phyloP scores from a whole-genome alignment of 2,113 vertebrate genomes.

The Aleadryas rufinucha region DNA sequence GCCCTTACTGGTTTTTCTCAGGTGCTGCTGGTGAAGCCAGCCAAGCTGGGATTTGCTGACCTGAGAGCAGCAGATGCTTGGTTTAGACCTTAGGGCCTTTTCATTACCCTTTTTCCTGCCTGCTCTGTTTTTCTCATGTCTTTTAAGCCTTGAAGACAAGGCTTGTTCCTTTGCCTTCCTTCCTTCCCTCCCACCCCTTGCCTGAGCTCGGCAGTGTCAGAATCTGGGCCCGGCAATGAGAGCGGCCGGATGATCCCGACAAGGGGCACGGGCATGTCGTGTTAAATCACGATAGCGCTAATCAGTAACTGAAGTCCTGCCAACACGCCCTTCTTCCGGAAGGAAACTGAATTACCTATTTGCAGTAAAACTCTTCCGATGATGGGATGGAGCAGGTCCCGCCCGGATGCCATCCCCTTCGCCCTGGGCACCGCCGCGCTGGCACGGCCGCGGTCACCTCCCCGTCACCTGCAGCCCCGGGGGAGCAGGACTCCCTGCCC shows the following conservation, averaged over 20 bases:
- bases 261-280: fast-evolving
- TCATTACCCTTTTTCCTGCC: background rate
- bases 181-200: background rate
- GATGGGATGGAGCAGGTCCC: background rate
- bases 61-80: background rate
- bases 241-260: fast-evolving
- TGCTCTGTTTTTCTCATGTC: background rate
- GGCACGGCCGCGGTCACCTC: background rate
- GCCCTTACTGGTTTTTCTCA: background rate
- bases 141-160: background rate
- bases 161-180: background rate
- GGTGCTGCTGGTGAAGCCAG: background rate
- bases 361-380: background rate
- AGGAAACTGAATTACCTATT: background rate
- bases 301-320: background rate
- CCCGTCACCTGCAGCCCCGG: background rate
- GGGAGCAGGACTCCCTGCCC: background rate
- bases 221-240: fast-evolving
- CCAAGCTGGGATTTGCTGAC: background rate
- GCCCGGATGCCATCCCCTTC: background rate
- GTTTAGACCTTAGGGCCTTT: background rate
- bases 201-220: fast-evolving
- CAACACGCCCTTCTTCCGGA: background rate
- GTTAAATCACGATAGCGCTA: background rate
- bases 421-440: fast-evolving